These are phyloP conservation scores for Vombatus ursinus DNA, from an alignment of 2,113 vertebrate species.

Conservation along the genomic window DNA sequence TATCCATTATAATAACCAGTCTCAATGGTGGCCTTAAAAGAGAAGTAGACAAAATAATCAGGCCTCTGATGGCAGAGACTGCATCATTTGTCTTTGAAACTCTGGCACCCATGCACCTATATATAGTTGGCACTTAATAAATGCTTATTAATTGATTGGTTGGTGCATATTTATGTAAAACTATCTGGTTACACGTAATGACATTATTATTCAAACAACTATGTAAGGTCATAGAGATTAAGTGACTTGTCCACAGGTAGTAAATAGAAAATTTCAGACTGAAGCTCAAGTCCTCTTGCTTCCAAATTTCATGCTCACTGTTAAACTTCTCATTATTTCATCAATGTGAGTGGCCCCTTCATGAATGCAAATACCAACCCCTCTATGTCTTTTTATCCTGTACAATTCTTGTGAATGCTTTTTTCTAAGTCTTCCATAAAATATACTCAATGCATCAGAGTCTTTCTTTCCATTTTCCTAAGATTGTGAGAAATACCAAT, in stretches of 20 bases:
- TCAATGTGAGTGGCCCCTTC: no score
- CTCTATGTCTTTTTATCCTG: neutral
- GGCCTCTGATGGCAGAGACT: neutral
- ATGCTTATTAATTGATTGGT: neutral
- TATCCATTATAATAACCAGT: neutral
- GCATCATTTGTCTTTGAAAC: neutral
- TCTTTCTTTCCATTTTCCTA: neutral
- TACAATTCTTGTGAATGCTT: neutral
- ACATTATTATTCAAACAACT: neutral
- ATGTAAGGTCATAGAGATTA: neutral
- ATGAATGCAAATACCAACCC: neutral
- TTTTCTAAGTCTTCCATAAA: neutral
- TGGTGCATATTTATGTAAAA: neutral
- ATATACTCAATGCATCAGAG: neutral
- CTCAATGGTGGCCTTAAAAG: neutral
- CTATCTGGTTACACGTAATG: neutral
- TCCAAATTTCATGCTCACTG: neutral
- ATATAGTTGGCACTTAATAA: neutral
- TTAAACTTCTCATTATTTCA: neutral
- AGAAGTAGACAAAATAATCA: neutral
- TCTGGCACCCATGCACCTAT: neutral
- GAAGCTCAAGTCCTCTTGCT: neutral
- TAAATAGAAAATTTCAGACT: neutral
- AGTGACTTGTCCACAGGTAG: neutral
- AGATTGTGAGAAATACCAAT: neutral